Conservation (phyloP, 2,888 invertebrate species). For the Nephrocerus scutellatus region DNA sequence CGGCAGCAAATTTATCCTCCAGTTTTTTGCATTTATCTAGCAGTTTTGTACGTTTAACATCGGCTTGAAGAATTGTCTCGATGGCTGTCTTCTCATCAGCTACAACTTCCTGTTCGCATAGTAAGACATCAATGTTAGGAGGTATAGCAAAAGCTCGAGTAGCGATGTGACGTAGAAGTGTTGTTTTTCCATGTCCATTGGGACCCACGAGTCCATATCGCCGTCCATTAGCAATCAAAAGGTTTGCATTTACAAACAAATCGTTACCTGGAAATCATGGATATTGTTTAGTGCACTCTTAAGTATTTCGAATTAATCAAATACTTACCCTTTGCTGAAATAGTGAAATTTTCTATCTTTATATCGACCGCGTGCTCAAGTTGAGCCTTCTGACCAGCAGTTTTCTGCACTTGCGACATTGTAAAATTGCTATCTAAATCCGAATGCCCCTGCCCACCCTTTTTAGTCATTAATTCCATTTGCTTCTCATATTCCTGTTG, state of each 20-base stretch:
- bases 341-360: slow-evolving; percentile 97
- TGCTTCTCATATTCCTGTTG: slow-evolving; percentile 83
- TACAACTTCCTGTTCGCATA: slow-evolving; percentile 97
- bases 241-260: slow-evolving; percentile 89
- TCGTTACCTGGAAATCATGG: slow-evolving; percentile 86
- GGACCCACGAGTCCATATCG: slow-evolving; percentile 98
- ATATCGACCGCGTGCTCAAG: slow-evolving; percentile 94
- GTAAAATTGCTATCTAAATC: slow-evolving; percentile 92
- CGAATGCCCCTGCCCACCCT: slow-evolving; percentile 83
- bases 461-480: slow-evolving; percentile 74
- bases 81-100: slow-evolving; percentile 92
- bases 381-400: slow-evolving; percentile 68
- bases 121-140: slow-evolving; percentile 86
- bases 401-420: slow-evolving; percentile 74
- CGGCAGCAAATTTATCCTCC: slow-evolving; percentile 66
- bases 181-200: slow-evolving; percentile 98
- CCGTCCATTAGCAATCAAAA: slow-evolving; percentile 87
- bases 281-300: too few species aligned
- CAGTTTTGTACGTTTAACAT: slow-evolving; percentile 77
- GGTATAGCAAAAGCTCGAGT: slow-evolving; percentile 88
- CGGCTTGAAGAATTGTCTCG: slow-evolving; percentile 86
- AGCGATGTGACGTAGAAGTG: slow-evolving; percentile 86
- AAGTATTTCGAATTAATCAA: not conserved
- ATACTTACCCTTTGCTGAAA: slow-evolving; percentile 73
- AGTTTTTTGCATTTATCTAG: slow-evolving; percentile 76